Evolutionary conservation across 2,888 invertebrate species (phyloP).

Genomic region (Conistra vaccinii): DNA sequence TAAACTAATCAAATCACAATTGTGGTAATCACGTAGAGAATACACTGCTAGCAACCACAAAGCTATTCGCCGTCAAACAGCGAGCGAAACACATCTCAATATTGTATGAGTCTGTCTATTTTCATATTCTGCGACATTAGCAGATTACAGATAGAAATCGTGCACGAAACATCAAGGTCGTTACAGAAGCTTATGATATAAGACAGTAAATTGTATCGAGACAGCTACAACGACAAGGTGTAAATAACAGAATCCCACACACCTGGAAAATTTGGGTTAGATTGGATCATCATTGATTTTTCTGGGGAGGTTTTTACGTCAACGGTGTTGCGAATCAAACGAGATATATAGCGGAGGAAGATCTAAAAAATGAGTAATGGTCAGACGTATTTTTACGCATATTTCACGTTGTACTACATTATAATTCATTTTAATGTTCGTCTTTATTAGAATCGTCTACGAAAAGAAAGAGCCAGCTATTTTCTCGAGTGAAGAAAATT

Average conservation of each 20-base stretch:
- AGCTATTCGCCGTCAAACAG: conserved; percentile 33
- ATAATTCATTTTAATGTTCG: conserved; percentile 43
- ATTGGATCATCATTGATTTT: conserved; percentile 56
- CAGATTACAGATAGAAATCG: conserved; percentile 53
- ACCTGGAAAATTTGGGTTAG: conserved; percentile 52
- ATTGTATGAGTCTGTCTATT: conserved; percentile 55
- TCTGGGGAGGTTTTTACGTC: conserved; percentile 28
- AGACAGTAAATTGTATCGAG: conserved; percentile 42
- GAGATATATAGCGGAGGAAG: conserved; percentile 6
- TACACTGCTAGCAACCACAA: conserved; percentile 35
- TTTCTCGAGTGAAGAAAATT: conserved; percentile 1
- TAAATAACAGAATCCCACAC: conserved; percentile 56
- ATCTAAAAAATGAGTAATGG: conserved; percentile 26
- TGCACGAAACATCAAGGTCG: conserved; percentile 50
- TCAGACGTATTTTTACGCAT: conserved; percentile 23
- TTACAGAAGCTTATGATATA: conserved; percentile 51
- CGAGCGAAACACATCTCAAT: conserved; percentile 48
- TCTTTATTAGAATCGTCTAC: conserved; percentile 29
- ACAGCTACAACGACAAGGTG: conserved; percentile 43
- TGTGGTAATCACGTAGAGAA: conserved; percentile 30
- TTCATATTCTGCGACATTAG: conserved; percentile 61
- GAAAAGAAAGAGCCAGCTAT: background rate
- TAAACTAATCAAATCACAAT: conserved; percentile 46
- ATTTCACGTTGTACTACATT: conserved; percentile 16
- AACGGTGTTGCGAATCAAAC: conserved; percentile 24